Evolutionary conservation across 2,888 invertebrate species (phyloP).

Genomic region (Acheta domesticus): DNA sequence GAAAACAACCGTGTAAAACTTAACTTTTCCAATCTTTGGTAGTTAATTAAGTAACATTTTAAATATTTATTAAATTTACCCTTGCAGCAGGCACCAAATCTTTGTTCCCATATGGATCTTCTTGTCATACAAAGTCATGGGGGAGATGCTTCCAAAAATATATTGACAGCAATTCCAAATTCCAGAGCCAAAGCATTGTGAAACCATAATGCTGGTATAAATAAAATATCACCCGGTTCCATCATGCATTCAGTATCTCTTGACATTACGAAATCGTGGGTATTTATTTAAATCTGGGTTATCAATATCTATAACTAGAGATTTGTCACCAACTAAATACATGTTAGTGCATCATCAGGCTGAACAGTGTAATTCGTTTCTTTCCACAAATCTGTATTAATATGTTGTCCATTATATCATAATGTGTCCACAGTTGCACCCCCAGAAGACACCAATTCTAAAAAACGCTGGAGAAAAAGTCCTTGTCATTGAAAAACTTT

Average conservation of each 20-base stretch:
- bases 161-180: slow-evolving; percentile 53
- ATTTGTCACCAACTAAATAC: slow-evolving; percentile 55
- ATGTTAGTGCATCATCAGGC: slow-evolving; percentile 51
- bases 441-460: slow-evolving; percentile 50
- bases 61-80: slow-evolving; percentile 38
- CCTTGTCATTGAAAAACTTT: slow-evolving; percentile 45
- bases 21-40: neutral
- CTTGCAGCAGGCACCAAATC: slow-evolving; percentile 50
- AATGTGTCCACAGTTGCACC: slow-evolving; percentile 56
- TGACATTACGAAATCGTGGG: slow-evolving; percentile 49
- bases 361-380: slow-evolving; percentile 52
- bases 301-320: slow-evolving; percentile 52
- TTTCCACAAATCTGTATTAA: slow-evolving; percentile 50
- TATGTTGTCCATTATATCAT: slow-evolving; percentile 57
- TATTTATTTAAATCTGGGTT: slow-evolving; percentile 48
- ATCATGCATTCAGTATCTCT: slow-evolving; percentile 47
- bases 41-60: neutral
- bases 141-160: slow-evolving; percentile 54
- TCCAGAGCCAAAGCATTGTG: slow-evolving; percentile 53
- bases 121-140: slow-evolving; percentile 49
- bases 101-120: slow-evolving; percentile 56
- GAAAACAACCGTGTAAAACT: too few species aligned
- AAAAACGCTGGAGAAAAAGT: slow-evolving; percentile 54
- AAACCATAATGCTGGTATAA: slow-evolving; percentile 58
- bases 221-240: slow-evolving; percentile 52